phyloP scores from a whole-genome alignment of 2,888 invertebrate genomes.

The Clunio marinus region DNA sequence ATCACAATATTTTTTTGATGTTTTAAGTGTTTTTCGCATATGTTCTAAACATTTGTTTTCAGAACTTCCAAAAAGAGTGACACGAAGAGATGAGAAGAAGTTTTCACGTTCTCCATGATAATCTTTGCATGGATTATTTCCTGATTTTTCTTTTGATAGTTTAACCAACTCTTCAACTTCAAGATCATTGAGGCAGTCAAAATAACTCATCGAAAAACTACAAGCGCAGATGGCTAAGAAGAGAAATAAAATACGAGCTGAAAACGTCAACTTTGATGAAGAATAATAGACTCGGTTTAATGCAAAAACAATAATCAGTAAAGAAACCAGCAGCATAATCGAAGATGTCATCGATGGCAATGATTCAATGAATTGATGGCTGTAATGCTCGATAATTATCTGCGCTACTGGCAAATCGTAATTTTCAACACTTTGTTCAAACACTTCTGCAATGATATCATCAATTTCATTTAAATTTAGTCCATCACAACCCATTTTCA shows the following conservation, averaged over 20 bases:
- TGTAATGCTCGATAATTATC: slow-evolving; percentile 14
- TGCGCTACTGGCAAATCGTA: neutral
- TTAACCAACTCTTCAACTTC: slow-evolving; percentile 17
- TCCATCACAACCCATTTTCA: neutral
- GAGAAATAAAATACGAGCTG: neutral
- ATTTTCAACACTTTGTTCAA: neutral
- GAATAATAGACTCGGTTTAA: neutral
- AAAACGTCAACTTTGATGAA: slow-evolving; percentile 10
- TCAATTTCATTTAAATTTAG: slow-evolving; percentile 26
- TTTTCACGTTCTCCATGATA: slow-evolving; percentile 16
- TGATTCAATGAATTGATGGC: slow-evolving; percentile 18
- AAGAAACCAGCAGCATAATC: neutral
- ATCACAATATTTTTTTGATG: slow-evolving; percentile 24
- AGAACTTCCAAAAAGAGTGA: neutral
- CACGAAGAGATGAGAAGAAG: neutral
- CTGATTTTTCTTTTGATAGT: slow-evolving; percentile 5
- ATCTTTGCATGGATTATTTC: slow-evolving; percentile 28
- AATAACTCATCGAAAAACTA: slow-evolving; percentile 6
- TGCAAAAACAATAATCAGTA: neutral
- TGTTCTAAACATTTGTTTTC: slow-evolving; percentile 23
- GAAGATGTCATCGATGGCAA: neutral
- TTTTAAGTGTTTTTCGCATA: slow-evolving; percentile 8
- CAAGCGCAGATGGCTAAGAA: neutral
- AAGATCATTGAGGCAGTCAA: slow-evolving; percentile 19
- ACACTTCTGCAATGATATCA: slow-evolving; percentile 7